Evolutionary conservation across 1,140 invertebrate species (phyloP).

Genomic region (Eriosoma lanigerum): DNA sequence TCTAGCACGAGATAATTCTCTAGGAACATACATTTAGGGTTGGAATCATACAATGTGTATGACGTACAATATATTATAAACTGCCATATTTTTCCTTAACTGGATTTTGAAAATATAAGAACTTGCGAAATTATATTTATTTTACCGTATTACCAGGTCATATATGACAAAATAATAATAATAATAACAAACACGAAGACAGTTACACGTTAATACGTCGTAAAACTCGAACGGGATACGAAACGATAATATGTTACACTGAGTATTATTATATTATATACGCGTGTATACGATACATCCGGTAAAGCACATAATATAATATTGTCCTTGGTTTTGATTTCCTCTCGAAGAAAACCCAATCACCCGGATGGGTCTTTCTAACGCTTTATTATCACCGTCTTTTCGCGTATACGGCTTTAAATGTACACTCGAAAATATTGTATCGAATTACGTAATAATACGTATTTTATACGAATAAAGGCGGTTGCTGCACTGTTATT

Average conservation of each 20-base stretch:
- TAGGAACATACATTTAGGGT: too few species aligned
- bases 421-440: not conserved
- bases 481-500: too few species aligned
- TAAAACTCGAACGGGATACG: too few species aligned
- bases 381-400: not conserved
- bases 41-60: not conserved
- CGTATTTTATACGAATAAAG: too few species aligned
- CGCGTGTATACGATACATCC: constrained; percentile 4
- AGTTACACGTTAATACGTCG: too few species aligned
- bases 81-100: not conserved
- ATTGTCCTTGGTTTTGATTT: not conserved
- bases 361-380: not conserved
- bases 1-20: too few species aligned
- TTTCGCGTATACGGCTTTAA: not conserved
- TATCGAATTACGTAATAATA: constrained; percentile 7
- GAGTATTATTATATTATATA: not conserved
- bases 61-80: not conserved
- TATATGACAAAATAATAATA: too few species aligned
- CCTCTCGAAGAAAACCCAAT: constrained; percentile 7
- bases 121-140: constrained; percentile 7
- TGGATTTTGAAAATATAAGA: constrained; percentile 18
- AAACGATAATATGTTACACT: too few species aligned
- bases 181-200: too few species aligned
- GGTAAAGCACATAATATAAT: not conserved
- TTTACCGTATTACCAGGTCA: too few species aligned